These are phyloP conservation scores for Nipponacmea schrenckii DNA, from an alignment of 2,888 invertebrate species.

Conservation along the genomic window DNA sequence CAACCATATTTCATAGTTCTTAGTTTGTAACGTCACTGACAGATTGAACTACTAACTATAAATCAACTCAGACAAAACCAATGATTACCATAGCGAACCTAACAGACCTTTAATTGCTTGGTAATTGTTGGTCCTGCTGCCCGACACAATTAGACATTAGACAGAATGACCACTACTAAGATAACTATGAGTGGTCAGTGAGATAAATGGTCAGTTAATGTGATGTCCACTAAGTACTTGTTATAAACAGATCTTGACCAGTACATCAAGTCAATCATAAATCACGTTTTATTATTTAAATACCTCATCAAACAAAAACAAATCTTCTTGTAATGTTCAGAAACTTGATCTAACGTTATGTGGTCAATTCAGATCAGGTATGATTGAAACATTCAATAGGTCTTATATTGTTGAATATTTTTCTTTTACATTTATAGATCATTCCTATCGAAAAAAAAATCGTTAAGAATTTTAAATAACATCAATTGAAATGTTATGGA, in stretches of 20 bases:
- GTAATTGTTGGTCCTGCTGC: slow-evolving; percentile 3
- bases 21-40: background rate
- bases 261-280: background rate
- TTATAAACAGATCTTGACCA: background rate
- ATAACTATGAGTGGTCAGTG: background rate
- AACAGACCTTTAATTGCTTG: slow-evolving; percentile 2
- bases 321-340: background rate
- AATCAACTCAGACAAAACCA: background rate
- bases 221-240: slow-evolving; percentile 1
- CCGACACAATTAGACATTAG: background rate
- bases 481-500: too few species aligned
- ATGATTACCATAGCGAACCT: background rate
- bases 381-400: too few species aligned
- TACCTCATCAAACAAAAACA: background rate
- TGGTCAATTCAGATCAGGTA: too few species aligned
- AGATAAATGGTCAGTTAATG: slow-evolving; percentile 9
- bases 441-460: too few species aligned
- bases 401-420: too few species aligned
- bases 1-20: too few species aligned
- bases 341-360: too few species aligned
- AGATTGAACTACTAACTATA: background rate
- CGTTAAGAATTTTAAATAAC: too few species aligned
- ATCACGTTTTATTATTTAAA: background rate
- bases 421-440: too few species aligned
- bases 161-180: background rate